Base-by-base conservation (phyloP, 2,888 invertebrate genomes). In the Erpobdella octoculata region DNA sequence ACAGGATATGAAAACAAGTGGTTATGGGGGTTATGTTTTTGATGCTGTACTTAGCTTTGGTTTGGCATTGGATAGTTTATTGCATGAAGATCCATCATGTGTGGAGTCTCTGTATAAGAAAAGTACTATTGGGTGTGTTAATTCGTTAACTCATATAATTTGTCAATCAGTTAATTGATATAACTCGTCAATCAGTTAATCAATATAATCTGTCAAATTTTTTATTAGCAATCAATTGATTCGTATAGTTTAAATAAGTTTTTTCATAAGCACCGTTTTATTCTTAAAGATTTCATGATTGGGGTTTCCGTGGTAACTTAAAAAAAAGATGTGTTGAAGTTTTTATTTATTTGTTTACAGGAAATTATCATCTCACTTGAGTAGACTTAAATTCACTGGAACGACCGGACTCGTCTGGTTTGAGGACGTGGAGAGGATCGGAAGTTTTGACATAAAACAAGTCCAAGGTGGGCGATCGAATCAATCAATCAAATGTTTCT, bases 31-130 rank as follows among this genome's bases (percentile, higher is more conserved):
- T 0, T 91, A 88, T 79, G 89, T 89, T 0, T 91, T 91, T 78
- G 91, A 91, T 82, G 90, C 90, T 0, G 89, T 91, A 68, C 91
- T 91, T 91, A 88, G 88, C 0, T 91, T 89, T 81, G 91, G 89
- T 3, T 83, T 87, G 46, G 90, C 89, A 0, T 83, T 90, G 36
- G 87, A 90, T 78, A 85, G 86, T 75, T 83, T 91, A 0, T 81
- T 89, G 0, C 85, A 84, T 67, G 86, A 87, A 68, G 76, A 89
- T 81, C 87, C 87, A 64, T 79, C 78, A 69, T 81, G 78, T 66
- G 77, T 79, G 74, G 80, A 79, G 71, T 73, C 76, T 15, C 74
- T 82, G 18, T 78, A 79, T 59, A 78, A 79, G 2, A 75, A 77
- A 64, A 71, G 74, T 36, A 80, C 79, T 31, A 78, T 79, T 41